Conservation (phyloP, 2,797 vertebrate species). For the Menidia menidia region DNA sequence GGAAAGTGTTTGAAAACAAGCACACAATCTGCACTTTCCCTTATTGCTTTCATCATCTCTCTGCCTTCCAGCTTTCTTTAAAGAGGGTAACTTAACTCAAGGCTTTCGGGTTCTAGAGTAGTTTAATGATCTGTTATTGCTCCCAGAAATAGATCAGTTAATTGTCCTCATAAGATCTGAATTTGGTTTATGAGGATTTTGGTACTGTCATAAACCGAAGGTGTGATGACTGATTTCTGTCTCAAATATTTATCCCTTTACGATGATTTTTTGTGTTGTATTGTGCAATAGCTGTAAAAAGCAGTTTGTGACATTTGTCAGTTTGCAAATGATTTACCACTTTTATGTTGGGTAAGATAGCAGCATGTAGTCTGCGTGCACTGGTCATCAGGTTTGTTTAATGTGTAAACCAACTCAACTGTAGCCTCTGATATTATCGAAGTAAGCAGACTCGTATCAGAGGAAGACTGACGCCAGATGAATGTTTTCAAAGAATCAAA, state of each 20-base stretch:
- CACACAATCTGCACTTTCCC: conserved; percentile 36
- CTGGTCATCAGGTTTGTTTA: not conserved
- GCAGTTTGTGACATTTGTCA: conserved; percentile 14
- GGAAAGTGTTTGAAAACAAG: conserved; percentile 57
- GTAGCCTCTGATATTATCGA: conserved; percentile 26
- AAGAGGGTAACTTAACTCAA: conserved; percentile 43
- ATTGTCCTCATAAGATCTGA: conserved; percentile 19
- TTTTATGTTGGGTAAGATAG: conserved; percentile 13
- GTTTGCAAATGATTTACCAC: not conserved
- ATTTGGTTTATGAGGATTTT: conserved; percentile 16
- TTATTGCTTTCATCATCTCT: conserved; percentile 29
- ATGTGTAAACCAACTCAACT: not conserved
- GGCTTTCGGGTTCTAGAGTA: conserved; percentile 32
- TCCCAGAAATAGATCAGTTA: conserved; percentile 17
- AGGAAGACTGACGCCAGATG: not conserved
- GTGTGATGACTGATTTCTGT: conserved; percentile 1
- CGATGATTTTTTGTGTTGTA: not conserved
- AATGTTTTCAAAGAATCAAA: no score
- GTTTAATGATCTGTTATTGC: conserved; percentile 21
- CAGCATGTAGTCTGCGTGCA: conserved; percentile 7
- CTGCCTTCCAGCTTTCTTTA: conserved; percentile 35
- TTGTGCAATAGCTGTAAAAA: conserved; percentile 2
- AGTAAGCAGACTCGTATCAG: conserved; percentile 20
- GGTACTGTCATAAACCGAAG: not conserved
- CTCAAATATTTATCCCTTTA: not conserved